Percentiles rank a stretch among this genome's conserved stretches.
phyloP scores from a whole-genome alignment of 2,888 invertebrate genomes.

The Plutella xylostella region DNA sequence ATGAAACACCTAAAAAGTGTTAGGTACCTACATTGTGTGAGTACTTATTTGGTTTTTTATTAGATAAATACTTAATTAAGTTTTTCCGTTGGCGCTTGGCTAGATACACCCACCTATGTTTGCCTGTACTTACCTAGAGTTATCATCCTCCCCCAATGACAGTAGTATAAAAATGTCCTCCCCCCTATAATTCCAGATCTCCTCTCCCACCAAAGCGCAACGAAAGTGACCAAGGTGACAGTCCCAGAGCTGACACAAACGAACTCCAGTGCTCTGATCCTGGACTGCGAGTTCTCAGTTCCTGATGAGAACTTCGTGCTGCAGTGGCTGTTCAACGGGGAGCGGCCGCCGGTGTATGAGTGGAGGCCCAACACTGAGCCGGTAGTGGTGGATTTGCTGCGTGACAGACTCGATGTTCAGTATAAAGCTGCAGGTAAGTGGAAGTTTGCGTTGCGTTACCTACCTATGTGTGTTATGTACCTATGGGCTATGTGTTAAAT shows the following conservation, averaged over 20 bases:
- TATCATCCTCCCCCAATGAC: too few species aligned
- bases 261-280: constrained; percentile 17
- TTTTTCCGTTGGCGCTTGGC: too few species aligned
- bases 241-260: constrained; percentile 28
- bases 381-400: constrained; percentile 20
- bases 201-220: constrained; percentile 19
- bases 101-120: too few species aligned
- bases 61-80: too few species aligned
- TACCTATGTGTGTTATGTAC: neutral
- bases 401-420: constrained; percentile 21
- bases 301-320: constrained; percentile 22
- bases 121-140: too few species aligned
- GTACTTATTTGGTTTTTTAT: too few species aligned
- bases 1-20: too few species aligned
- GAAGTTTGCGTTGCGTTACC: too few species aligned
- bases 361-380: constrained; percentile 24
- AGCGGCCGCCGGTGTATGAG: constrained; percentile 22
- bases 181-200: constrained; percentile 4
- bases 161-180: neutral
- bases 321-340: constrained; percentile 27
- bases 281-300: constrained; percentile 27
- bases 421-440: constrained; percentile 23
- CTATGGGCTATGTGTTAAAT: too few species aligned
- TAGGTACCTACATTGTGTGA: too few species aligned
- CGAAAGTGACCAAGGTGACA: constrained; percentile 26